Percentiles rank a stretch among this genome's conserved stretches.
phyloP scores from a whole-genome alignment of 1,140 invertebrate species.

The Trachymyrmex septentrionalis region DNA sequence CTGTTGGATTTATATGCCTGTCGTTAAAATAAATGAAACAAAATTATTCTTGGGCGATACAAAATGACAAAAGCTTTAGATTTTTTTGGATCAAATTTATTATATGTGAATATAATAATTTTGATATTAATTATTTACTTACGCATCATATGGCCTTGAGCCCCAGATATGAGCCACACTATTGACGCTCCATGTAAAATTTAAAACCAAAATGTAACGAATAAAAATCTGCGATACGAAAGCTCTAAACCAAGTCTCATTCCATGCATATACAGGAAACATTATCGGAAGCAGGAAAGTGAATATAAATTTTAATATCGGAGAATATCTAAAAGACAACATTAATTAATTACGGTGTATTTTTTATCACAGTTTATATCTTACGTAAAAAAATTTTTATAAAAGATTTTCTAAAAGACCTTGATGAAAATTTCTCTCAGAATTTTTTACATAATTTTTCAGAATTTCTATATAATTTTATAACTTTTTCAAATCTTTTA shows the following conservation, averaged over 20 bases:
- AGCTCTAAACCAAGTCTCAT: conserved; percentile 84
- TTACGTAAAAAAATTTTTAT: neutral
- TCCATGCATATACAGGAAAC: conserved; percentile 91
- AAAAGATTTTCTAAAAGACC: neutral
- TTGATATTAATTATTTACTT: conserved; percentile 74
- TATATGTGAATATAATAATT: neutral
- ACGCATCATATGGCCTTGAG: conserved; percentile 91
- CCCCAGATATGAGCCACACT: conserved; percentile 93
- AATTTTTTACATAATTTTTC: no score
- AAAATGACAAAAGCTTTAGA: neutral
- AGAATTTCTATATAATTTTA: no score
- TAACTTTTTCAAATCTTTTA: no score
- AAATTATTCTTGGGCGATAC: neutral
- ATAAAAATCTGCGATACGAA: conserved; percentile 88
- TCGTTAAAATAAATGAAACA: conserved; percentile 31
- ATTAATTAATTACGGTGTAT: neutral
- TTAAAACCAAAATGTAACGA: conserved; percentile 89
- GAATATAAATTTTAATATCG: conserved; percentile 89
- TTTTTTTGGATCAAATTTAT: neutral
- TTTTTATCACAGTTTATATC: neutral
- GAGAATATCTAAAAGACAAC: conserved; percentile 89
- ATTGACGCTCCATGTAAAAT: conserved; percentile 93
- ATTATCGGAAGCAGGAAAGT: conserved; percentile 92
- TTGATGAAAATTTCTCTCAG: no score
- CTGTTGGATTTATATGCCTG: conserved; percentile 90